phyloP scores from a whole-genome alignment of 2,797 vertebrate genomes.

The Lateolabrax maculatus region DNA sequence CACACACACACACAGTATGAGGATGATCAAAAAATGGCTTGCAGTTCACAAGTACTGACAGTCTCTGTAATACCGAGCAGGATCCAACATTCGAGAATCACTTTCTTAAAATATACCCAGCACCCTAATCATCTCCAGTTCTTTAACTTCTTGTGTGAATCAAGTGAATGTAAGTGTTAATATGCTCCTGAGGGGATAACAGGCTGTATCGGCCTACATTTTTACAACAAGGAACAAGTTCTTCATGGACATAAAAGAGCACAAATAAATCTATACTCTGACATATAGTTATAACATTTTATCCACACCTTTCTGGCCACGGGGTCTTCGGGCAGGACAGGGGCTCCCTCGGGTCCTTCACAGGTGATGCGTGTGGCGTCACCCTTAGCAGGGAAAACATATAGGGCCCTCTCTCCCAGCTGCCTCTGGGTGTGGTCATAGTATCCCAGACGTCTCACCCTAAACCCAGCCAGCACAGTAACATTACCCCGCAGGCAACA shows the following conservation, averaged over 20 bases:
- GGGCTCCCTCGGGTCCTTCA: conserved; percentile 93
- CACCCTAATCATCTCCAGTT: background rate
- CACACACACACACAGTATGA: conserved; percentile 5
- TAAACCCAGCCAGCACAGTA: conserved; percentile 59
- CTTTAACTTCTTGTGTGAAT: conserved; percentile 1
- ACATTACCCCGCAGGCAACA: background rate
- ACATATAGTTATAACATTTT: background rate
- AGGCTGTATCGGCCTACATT: background rate
- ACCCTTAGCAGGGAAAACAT: conserved; percentile 95
- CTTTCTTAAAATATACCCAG: conserved; percentile 8
- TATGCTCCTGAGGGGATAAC: background rate
- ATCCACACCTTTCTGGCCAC: conserved; percentile 91
- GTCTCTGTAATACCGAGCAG: background rate
- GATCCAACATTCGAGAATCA: background rate
- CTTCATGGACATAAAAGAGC: background rate
- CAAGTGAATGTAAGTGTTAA: conserved; percentile 10
- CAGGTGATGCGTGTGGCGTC: conserved; percentile 95
- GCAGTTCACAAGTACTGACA: conserved; percentile 3
- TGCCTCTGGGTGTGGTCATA: conserved; percentile 98
- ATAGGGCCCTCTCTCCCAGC: conserved; percentile 95
- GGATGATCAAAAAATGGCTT: background rate
- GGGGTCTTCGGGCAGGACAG: conserved; percentile 92
- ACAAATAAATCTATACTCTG: background rate
- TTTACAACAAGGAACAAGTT: background rate
- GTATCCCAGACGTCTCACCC: conserved; percentile 94